Evolutionary conservation across 2,113 vertebrate species (phyloP).

Genomic region (Neoarius graeffei): DNA sequence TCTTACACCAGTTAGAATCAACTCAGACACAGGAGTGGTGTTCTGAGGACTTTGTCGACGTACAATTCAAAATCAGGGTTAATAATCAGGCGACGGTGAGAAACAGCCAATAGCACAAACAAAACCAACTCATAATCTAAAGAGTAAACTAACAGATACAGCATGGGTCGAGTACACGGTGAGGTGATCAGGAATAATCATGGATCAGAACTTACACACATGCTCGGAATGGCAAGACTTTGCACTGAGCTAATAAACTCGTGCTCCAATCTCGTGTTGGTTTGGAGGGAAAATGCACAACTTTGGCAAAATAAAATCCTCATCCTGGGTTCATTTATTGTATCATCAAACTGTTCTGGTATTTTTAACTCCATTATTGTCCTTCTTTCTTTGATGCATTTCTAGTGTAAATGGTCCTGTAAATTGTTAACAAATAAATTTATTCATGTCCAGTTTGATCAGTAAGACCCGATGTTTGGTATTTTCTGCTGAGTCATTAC

Average conservation of each 20-base stretch:
- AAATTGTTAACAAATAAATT: neutral
- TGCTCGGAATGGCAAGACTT: neutral
- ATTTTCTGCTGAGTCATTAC: neutral
- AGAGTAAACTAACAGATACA: neutral
- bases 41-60: neutral
- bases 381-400: too few species aligned
- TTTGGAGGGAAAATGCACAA: too few species aligned
- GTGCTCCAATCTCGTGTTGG: neutral
- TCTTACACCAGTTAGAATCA: slow-evolving; percentile 1
- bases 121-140: neutral
- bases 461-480: neutral
- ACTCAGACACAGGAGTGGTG: neutral
- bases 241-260: neutral
- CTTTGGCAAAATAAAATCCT: too few species aligned
- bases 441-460: neutral
- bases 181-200: neutral
- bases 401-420: too few species aligned
- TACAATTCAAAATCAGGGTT: neutral
- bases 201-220: too few species aligned
- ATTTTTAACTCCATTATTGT: too few species aligned
- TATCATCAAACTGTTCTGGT: too few species aligned
- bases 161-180: neutral
- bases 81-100: neutral
- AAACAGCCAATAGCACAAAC: neutral
- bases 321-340: too few species aligned